A percentile compares a stretch with the other conserved stretches of the same genome.
phyloP scores from a whole-genome alignment of 1,140 invertebrate genomes.

The Eueides isabella region DNA sequence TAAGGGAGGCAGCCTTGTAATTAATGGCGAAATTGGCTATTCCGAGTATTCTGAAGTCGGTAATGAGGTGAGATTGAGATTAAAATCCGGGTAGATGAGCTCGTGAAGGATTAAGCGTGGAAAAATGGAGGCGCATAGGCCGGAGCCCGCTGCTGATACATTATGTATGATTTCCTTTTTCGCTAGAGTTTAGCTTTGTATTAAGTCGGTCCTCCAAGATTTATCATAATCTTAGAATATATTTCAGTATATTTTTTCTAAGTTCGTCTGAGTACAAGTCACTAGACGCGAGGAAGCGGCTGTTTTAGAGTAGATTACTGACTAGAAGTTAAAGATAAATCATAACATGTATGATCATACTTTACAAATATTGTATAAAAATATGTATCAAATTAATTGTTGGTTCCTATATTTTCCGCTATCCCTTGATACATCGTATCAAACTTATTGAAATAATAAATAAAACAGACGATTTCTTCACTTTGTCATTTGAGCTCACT shows the following conservation, averaged over 20 bases:
- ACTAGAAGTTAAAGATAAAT: neutral
- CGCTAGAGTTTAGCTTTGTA: conserved; percentile 40
- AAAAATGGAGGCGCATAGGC: conserved; percentile 61
- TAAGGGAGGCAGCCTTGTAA: conserved; percentile 66
- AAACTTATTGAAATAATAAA: too few species aligned
- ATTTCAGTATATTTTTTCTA: conserved; percentile 15
- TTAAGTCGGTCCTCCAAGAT: conserved; percentile 40
- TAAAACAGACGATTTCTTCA: too few species aligned
- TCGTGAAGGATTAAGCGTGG: conserved; percentile 70
- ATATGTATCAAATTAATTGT: too few species aligned
- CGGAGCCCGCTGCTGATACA: conserved; percentile 42
- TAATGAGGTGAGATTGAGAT: conserved; percentile 81
- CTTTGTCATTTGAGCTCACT: too few species aligned
- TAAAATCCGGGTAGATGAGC: conserved; percentile 76
- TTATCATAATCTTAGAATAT: conserved; percentile 38
- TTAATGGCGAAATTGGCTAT: conserved; percentile 80
- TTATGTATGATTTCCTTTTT: conserved; percentile 60
- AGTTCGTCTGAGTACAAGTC: neutral
- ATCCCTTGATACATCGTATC: too few species aligned
- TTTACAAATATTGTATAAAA: too few species aligned
- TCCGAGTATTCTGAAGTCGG: conserved; percentile 76
- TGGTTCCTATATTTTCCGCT: too few species aligned
- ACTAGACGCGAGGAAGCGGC: neutral
- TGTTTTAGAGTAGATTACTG: neutral
- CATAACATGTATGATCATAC: neutral